These are phyloP conservation scores for Noctua pronuba DNA, from an alignment of 2,888 invertebrate genomes.

Conservation along the genomic window DNA sequence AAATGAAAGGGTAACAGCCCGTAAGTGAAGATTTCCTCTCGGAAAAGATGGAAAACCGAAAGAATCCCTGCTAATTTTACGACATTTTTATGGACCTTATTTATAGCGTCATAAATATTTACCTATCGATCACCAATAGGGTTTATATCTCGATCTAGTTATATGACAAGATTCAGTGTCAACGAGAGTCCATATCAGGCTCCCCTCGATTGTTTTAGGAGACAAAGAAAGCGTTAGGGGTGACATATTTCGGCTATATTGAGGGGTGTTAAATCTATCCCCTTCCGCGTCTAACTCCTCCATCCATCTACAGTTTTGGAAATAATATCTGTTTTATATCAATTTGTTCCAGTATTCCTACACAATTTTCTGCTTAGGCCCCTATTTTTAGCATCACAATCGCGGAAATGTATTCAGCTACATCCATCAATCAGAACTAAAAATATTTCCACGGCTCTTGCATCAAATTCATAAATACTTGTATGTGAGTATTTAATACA, in stretches of 20 bases:
- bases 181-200: slow-evolving; percentile 27
- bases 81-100: slow-evolving; percentile 5
- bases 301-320: slow-evolving; percentile 1
- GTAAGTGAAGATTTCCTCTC: slow-evolving; percentile 12
- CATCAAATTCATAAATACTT: slow-evolving; percentile 43
- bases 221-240: slow-evolving; percentile 61
- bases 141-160: background rate
- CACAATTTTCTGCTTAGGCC: slow-evolving; percentile 20
- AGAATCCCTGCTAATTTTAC: slow-evolving; percentile 30
- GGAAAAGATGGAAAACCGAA: slow-evolving; percentile 9
- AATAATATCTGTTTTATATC: background rate
- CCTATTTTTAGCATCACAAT: slow-evolving; percentile 46
- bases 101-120: slow-evolving; percentile 28
- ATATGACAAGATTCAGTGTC: background rate
- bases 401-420: slow-evolving; percentile 19
- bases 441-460: slow-evolving; percentile 41
- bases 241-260: slow-evolving; percentile 32
- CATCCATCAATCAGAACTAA: slow-evolving; percentile 29
- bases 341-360: background rate
- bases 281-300: background rate
- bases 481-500: slow-evolving; percentile 48
- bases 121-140: background rate
- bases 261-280: slow-evolving; percentile 33
- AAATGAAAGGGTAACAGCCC: background rate
- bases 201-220: slow-evolving; percentile 33